Evolutionary conservation across 2,113 vertebrate genomes (phyloP), one percentile per base, ranked within the genome.

Genomic region (Nerophis ophidion): DNA sequence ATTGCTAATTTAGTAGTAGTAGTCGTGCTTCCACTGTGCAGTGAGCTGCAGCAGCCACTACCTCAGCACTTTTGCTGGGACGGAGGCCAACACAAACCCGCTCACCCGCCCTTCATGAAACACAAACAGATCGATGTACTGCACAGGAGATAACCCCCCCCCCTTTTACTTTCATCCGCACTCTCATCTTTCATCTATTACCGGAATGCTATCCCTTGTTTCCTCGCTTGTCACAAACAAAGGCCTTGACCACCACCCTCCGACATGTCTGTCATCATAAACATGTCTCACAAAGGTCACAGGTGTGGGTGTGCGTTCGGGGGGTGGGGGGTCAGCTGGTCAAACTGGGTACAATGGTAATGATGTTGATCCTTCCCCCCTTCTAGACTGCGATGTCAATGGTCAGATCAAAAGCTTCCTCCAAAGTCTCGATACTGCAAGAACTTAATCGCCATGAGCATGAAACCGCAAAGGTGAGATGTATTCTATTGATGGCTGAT

Each of bases 121-220:
- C 78, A 82, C 74, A 81, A 84, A 84, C 65, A 75, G 85, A 88
- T 88, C 85, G 60, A 88, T 88, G 65, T 6, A 35, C 74, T 76
- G 70, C 14, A 59, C 65, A 77, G 57, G 68, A 81, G 80, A 81
- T 80, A 82, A 78, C 77, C 76, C 73, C 57, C 48, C 54, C 38
- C 1, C 10, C 10, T 16, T 8, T 34, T 15, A 13, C 74, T 79
- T 86, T 84, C 81, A 81, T 84, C 81, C 74, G 42, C 35, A 68
- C 72, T 82, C 77, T 84, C 71, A 33, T 82, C 81, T 84, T 88
- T 87, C 83, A 87, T 80, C 80, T 82, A 68, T 81, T 86, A 82
- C 84, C 67, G 65, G 82, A 88, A 85, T 71, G 71, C 70, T 71
- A 81, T 79, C 80, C 82, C 65, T 71, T 58, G 75, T 83, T 86